Conservation (phyloP, 2,888 invertebrate genomes). For the Hypolimnas misippus region DNA sequence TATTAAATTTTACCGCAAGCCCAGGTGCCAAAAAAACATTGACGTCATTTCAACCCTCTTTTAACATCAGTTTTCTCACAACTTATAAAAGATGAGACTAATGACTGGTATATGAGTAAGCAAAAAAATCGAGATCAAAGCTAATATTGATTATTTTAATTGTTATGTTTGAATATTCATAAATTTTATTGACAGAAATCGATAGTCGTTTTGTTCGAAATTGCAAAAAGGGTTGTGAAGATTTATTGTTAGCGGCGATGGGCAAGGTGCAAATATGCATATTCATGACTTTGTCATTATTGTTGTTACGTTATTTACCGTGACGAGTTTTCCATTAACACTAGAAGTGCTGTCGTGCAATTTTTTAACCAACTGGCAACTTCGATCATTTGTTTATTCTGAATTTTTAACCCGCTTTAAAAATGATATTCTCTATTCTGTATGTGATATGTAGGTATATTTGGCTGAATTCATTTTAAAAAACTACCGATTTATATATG, state of each 20-base stretch:
- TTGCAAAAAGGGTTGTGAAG: constrained; percentile 45
- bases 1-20: constrained; percentile 1
- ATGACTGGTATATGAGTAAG: constrained; percentile 62
- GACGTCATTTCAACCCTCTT: constrained; percentile 19
- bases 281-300: constrained; percentile 69
- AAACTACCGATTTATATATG: too few species aligned
- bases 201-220: constrained; percentile 35
- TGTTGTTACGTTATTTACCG: background rate
- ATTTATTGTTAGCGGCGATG: constrained; percentile 25
- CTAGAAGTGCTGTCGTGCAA: too few species aligned
- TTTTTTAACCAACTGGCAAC: too few species aligned
- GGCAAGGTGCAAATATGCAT: constrained; percentile 62
- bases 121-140: constrained; percentile 60
- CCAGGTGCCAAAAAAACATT: constrained; percentile 31
- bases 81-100: constrained; percentile 44
- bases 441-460: too few species aligned
- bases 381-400: too few species aligned
- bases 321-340: background rate
- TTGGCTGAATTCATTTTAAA: too few species aligned
- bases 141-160: constrained; percentile 72
- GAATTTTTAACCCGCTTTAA: too few species aligned
- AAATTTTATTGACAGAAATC: constrained; percentile 47
- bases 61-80: constrained; percentile 35
- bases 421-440: too few species aligned
- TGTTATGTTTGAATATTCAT: constrained; percentile 81